Conservation (phyloP, 23 tunicate species). For the Phallusia fumigata region DNA sequence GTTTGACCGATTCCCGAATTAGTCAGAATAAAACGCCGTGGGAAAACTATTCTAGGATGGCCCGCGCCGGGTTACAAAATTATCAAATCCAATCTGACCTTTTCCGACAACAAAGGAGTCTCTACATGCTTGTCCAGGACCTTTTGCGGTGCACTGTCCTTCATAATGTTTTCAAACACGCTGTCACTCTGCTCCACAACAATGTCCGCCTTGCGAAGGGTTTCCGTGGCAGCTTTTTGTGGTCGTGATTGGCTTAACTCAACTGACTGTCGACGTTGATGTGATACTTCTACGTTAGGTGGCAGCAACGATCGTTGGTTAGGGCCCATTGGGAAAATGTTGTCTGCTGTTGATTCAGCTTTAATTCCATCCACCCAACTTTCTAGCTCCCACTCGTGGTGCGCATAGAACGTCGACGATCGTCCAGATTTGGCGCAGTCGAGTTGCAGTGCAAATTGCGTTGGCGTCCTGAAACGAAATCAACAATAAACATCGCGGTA, state of each 20-base stretch:
- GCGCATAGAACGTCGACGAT: constrained; percentile 19
- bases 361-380: constrained; percentile 47
- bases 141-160: background rate
- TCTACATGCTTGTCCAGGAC: background rate
- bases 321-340: constrained; percentile 12
- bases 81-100: background rate
- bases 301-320: constrained; percentile 33
- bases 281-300: constrained; percentile 23
- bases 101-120: background rate
- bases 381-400: constrained; percentile 51
- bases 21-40: background rate
- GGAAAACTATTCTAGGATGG: background rate
- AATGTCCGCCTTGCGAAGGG: background rate
- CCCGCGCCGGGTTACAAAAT: background rate
- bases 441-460: constrained; percentile 38
- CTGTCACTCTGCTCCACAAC: constrained; percentile 3
- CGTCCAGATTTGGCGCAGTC: constrained; percentile 29
- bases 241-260: background rate
- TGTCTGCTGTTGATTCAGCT: constrained; percentile 21
- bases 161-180: background rate
- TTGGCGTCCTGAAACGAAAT: background rate
- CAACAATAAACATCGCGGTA: too few species aligned
- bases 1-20: background rate
- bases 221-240: background rate
- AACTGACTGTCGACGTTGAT: background rate